These are phyloP conservation scores for Eurytoma adleriae DNA, from an alignment of 2,888 invertebrate genomes.

Conservation along the genomic window DNA sequence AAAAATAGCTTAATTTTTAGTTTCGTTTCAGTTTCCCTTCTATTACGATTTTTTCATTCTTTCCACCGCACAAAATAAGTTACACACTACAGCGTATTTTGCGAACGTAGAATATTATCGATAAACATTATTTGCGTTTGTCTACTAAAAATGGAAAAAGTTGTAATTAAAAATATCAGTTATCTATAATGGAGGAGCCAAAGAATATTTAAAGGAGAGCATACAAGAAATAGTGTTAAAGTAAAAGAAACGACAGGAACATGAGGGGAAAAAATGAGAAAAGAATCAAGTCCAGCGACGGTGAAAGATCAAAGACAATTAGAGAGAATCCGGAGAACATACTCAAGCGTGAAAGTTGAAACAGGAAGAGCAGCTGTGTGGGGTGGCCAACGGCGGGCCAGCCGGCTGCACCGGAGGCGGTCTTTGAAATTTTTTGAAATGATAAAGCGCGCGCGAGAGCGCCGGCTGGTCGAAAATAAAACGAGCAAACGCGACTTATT, in stretches of 20 bases:
- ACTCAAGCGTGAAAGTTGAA: conserved; percentile 17
- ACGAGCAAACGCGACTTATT: conserved; percentile 29
- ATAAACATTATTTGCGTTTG: no score
- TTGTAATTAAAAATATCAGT: no score
- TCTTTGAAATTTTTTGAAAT: conserved; percentile 6
- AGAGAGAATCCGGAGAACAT: not conserved
- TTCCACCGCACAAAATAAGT: no score
- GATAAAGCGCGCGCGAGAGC: conserved; percentile 3
- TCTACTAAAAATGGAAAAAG: no score
- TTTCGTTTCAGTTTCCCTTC: not conserved
- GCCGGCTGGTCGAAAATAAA: conserved; percentile 1
- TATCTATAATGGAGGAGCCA: no score
- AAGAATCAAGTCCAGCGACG: conserved; percentile 39
- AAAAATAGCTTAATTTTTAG: conserved; percentile 28
- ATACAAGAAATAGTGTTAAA: no score
- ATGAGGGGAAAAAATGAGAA: not conserved
- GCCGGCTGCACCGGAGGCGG: not conserved
- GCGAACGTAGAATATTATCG: no score
- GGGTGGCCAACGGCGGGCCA: no score
- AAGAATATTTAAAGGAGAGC: no score
- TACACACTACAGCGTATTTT: no score
- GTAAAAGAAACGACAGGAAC: no score
- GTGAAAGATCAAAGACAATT: conserved; percentile 50
- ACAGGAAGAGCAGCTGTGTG: not conserved
- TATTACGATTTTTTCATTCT: no score